These are phyloP conservation scores for Baryphthengus martii DNA, from an alignment of 2,113 vertebrate species.

Conservation along the genomic window DNA sequence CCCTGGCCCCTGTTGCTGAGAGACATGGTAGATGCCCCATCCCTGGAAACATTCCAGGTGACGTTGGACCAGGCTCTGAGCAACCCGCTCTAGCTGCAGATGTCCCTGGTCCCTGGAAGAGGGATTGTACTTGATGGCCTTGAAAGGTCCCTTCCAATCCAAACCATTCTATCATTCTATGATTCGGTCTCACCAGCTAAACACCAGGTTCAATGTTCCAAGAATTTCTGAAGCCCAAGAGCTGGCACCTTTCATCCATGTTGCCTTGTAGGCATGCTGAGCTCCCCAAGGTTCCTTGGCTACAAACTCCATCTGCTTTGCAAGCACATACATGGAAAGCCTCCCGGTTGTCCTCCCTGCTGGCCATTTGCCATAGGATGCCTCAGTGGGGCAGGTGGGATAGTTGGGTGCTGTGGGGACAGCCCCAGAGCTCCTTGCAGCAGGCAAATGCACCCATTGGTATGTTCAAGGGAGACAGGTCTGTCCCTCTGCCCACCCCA, in stretches of 20 bases:
- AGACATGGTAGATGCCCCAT: too few relatives aligned
- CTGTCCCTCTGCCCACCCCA: neutral
- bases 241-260: accelerated
- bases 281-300: too few relatives aligned
- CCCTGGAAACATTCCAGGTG: too few relatives aligned
- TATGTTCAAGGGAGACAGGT: neutral
- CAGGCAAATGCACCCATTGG: neutral
- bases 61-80: too few relatives aligned
- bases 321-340: accelerated
- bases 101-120: too few relatives aligned
- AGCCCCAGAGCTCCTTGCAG: neutral
- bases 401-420: neutral
- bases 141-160: neutral
- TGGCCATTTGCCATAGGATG: accelerated
- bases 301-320: neutral
- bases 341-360: neutral
- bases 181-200: neutral
- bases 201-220: accelerated
- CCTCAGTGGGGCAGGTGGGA: neutral
- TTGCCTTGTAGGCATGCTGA: neutral
- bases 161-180: neutral
- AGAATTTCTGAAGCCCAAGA: neutral
- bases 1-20: too few relatives aligned
- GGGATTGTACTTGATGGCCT: too few relatives aligned
- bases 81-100: too few relatives aligned